A percentile compares a stretch with the other conserved stretches of the same genome.
Conservation (phyloP, 2,888 invertebrate species). For the Odontomyia ornata region DNA sequence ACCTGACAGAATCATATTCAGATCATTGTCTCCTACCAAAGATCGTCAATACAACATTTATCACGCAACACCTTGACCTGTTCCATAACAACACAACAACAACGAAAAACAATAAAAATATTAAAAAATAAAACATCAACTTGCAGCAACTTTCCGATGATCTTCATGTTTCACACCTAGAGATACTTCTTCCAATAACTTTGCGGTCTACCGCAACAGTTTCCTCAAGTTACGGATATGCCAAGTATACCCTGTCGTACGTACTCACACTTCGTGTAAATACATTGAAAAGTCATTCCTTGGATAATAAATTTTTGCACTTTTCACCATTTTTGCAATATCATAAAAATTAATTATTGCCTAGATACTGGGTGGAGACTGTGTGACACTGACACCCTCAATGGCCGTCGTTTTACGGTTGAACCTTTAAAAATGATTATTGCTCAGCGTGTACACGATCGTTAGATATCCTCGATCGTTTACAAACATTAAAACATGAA, state of each 20-base stretch:
- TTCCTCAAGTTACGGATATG: slow-evolving; percentile 50
- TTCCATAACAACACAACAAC: background rate
- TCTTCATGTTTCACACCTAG: slow-evolving; percentile 37
- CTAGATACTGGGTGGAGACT: background rate
- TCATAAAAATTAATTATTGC: slow-evolving; percentile 23
- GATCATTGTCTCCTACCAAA: slow-evolving; percentile 26
- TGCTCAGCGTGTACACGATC: background rate
- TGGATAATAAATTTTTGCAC: slow-evolving; percentile 16
- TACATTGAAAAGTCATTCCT: slow-evolving; percentile 9
- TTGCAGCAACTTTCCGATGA: slow-evolving; percentile 8
- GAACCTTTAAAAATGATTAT: background rate
- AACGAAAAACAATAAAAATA: too few relatives aligned
- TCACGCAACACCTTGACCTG: slow-evolving; percentile 19
- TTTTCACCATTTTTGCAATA: slow-evolving; percentile 11
- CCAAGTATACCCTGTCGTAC: background rate
- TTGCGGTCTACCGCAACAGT: slow-evolving; percentile 48
- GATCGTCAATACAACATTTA: background rate
- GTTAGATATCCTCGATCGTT: background rate
- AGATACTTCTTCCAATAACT: slow-evolving; percentile 25
- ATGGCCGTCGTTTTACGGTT: background rate
- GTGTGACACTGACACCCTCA: slow-evolving; percentile 17
- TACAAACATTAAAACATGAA: slow-evolving; percentile 17
- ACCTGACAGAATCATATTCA: too few relatives aligned
- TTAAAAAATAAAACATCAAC: background rate
- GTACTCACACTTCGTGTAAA: too few relatives aligned